Conservation (phyloP, 2,888 invertebrate genomes). For the Diogma glabrata region DNA sequence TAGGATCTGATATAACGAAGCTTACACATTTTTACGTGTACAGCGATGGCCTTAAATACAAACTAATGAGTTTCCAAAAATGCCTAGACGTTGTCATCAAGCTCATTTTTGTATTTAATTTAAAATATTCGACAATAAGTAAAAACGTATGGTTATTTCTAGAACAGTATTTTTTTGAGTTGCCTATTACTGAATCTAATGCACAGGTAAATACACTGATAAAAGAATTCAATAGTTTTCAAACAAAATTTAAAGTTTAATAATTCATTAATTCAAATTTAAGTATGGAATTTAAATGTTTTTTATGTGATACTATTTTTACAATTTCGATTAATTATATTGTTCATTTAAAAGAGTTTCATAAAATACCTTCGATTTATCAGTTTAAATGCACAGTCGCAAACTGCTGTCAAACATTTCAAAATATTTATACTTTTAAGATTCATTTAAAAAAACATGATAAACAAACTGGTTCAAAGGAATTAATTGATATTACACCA, state of each 20-base stretch:
- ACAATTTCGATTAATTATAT: too few relatives aligned
- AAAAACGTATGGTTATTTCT: conserved; percentile 1
- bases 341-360: too few relatives aligned
- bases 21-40: neutral
- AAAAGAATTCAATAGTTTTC: neutral
- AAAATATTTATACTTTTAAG: conserved; percentile 4
- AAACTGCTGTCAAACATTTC: neutral
- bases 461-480: neutral
- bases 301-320: too few relatives aligned
- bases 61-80: neutral
- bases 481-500: too few relatives aligned
- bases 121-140: neutral
- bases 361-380: too few relatives aligned
- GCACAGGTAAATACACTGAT: neutral
- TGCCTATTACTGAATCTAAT: neutral
- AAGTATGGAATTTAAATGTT: neutral
- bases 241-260: neutral
- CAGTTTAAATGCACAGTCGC: neutral
- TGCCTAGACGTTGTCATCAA: neutral
- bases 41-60: neutral
- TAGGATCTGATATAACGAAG: neutral
- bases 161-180: neutral
- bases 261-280: too few relatives aligned
- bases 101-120: neutral
- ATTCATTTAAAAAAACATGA: conserved; percentile 1